Evolutionary conservation across 1,140 invertebrate species (phyloP).

Genomic region (Littorina saxatilis): DNA sequence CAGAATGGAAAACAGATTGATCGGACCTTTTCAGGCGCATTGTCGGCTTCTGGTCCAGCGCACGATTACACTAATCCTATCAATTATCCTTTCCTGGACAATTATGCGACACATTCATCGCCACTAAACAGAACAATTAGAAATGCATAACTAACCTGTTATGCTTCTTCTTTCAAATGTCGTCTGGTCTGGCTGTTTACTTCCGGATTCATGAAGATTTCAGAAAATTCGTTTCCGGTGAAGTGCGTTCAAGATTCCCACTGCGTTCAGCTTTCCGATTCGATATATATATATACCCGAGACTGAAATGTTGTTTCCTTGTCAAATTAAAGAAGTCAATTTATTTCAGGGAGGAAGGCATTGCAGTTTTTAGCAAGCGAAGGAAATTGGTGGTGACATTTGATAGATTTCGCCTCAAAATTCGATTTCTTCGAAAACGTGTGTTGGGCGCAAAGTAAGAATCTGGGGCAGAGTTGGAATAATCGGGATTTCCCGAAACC

Average conservation of each 20-base stretch:
- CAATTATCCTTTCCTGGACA: neutral
- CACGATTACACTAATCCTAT: neutral
- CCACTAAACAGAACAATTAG: neutral
- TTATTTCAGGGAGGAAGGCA: too few species aligned
- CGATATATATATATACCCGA: too few species aligned
- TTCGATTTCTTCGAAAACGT: too few species aligned
- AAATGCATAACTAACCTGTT: neutral
- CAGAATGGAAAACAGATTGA: neutral
- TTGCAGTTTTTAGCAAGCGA: neutral
- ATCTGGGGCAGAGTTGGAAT: too few species aligned
- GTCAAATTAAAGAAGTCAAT: neutral
- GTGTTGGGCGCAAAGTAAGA: too few species aligned
- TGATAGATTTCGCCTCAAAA: too few species aligned
- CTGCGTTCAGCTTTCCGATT: too few species aligned
- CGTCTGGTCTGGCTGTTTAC: constrained; percentile 9
- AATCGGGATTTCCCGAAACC: too few species aligned
- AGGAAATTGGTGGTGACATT: too few species aligned
- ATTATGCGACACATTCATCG: neutral
- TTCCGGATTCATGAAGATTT: constrained; percentile 17
- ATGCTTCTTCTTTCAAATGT: neutral
- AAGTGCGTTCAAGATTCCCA: too few species aligned
- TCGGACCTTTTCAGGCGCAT: neutral
- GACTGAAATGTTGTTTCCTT: neutral
- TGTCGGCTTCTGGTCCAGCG: neutral
- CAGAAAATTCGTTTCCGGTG: neutral